These are phyloP conservation scores for Leucopsar rothschildi DNA, from an alignment of 2,113 vertebrate genomes.

Conservation along the genomic window DNA sequence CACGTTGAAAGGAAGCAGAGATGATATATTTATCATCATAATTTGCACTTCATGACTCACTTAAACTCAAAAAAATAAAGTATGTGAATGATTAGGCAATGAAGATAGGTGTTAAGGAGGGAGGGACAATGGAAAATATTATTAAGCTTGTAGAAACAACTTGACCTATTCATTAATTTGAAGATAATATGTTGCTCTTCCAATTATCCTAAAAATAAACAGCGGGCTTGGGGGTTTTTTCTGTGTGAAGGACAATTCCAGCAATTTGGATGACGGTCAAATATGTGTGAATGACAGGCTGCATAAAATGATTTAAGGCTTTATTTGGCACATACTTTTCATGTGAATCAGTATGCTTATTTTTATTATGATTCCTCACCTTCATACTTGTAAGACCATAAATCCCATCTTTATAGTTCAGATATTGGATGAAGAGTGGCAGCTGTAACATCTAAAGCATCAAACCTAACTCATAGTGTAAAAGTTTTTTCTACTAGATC, in stretches of 20 bases:
- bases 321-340: slow-evolving; percentile 40
- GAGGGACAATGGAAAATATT: slow-evolving; percentile 28
- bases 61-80: background rate
- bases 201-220: slow-evolving; percentile 49
- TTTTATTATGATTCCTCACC: slow-evolving; percentile 35
- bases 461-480: background rate
- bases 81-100: slow-evolving; percentile 26
- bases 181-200: slow-evolving; percentile 19
- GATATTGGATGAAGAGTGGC: background rate
- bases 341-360: slow-evolving; percentile 22
- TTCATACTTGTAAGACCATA: background rate
- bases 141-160: slow-evolving; percentile 8
- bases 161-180: slow-evolving; percentile 33
- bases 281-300: slow-evolving; percentile 26
- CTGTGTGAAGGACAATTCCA: slow-evolving; percentile 9
- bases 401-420: background rate
- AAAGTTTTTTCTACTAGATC: background rate
- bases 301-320: slow-evolving; percentile 33
- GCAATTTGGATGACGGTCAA: slow-evolving; percentile 37
- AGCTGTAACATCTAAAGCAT: background rate
- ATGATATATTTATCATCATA: slow-evolving; percentile 37
- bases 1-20: slow-evolving; percentile 29
- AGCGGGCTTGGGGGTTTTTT: background rate
- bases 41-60: slow-evolving; percentile 37
- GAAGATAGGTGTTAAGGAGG: slow-evolving; percentile 25